Conservation (phyloP, 1,140 invertebrate species). For the Dendrolimus kikuchii region DNA sequence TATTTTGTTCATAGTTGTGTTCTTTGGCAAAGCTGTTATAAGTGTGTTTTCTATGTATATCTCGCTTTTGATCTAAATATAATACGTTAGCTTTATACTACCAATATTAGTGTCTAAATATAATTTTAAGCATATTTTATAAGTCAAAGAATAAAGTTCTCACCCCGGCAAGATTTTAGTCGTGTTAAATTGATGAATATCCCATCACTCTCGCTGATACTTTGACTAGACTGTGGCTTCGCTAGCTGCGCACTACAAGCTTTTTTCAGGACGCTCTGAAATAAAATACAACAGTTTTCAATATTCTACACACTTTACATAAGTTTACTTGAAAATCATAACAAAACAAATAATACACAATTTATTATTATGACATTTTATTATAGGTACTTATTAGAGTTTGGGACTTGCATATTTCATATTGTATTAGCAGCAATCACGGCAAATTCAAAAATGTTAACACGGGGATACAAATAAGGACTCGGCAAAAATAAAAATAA, state of each 20-base stretch:
- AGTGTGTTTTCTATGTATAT: too few relatives aligned
- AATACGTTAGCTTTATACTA: too few relatives aligned
- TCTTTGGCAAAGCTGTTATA: too few relatives aligned
- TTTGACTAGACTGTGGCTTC: constrained; percentile 45
- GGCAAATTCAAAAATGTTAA: background rate
- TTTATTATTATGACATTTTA: too few relatives aligned
- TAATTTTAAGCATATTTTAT: background rate
- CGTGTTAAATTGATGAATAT: constrained; percentile 49
- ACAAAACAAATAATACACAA: too few relatives aligned
- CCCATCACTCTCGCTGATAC: constrained; percentile 41
- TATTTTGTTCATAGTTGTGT: too few relatives aligned
- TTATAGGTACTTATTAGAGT: too few relatives aligned
- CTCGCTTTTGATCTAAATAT: too few relatives aligned
- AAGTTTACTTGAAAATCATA: too few relatives aligned
- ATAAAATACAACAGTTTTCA: background rate
- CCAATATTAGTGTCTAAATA: background rate
- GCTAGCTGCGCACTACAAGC: constrained; percentile 46
- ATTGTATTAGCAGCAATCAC: too few relatives aligned
- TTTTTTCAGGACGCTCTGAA: constrained; percentile 47
- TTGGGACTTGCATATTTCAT: too few relatives aligned
- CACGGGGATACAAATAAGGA: background rate
- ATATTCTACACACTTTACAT: too few relatives aligned
- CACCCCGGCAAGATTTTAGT: constrained; percentile 39
- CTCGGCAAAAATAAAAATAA: background rate
- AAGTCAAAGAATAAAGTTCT: constrained; percentile 3